Conservation (phyloP, 2,888 invertebrate species). For the Brachyptera putata region DNA sequence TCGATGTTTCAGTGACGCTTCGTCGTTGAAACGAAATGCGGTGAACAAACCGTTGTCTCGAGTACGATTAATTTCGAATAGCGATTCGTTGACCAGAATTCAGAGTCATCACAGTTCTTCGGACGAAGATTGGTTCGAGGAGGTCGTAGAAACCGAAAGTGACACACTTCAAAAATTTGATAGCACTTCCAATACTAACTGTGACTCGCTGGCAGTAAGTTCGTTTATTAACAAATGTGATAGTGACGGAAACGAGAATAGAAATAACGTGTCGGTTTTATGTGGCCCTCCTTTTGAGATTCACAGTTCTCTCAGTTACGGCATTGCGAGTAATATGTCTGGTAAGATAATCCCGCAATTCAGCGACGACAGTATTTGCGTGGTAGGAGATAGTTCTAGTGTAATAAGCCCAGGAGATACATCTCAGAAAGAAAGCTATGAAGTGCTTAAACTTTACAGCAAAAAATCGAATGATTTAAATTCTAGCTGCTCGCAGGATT, state of each 20-base stretch:
- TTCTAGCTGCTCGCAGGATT: no score
- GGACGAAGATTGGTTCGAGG: conserved; percentile 49
- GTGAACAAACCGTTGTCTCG: conserved; percentile 34
- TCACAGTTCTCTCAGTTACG: background rate
- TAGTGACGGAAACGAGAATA: background rate
- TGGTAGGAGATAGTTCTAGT: no score
- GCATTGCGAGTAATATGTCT: background rate
- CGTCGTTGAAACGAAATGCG: conserved; percentile 40
- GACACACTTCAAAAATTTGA: conserved; percentile 25
- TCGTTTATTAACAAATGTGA: background rate
- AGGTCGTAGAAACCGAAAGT: conserved; percentile 38
- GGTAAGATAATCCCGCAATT: no score
- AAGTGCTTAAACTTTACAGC: background rate
- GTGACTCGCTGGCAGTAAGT: background rate
- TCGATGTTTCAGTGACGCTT: conserved; percentile 42
- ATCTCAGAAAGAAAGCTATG: background rate
- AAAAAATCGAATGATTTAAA: no score
- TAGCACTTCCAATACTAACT: conserved; percentile 37
- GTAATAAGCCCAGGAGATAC: background rate
- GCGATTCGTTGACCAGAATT: conserved; percentile 35
- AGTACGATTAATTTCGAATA: conserved; percentile 40
- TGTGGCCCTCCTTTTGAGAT: conserved; percentile 1
- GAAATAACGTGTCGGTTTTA: no score
- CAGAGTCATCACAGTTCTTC: conserved; percentile 47
- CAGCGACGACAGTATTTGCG: no score